Percentiles rank a stretch among this genome's conserved stretches.
These are phyloP conservation scores for Glaucomys volans DNA, from an alignment of 2,113 vertebrate species.

Conservation along the genomic window DNA sequence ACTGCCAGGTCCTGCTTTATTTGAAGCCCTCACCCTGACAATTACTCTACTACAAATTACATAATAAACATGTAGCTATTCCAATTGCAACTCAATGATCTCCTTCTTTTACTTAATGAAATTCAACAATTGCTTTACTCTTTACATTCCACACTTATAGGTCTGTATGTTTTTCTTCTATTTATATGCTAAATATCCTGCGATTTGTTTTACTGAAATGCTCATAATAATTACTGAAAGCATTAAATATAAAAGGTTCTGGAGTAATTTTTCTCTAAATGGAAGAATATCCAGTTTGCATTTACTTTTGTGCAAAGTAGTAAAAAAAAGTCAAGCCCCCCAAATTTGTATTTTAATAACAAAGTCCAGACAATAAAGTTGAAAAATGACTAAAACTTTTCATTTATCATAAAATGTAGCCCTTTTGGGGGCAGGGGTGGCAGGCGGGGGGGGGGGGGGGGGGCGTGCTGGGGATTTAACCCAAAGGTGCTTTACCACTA, in stretches of 20 bases:
- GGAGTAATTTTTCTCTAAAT: constrained; percentile 43
- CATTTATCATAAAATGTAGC: background rate
- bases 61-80: constrained; percentile 13
- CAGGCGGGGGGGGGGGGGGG: too few relatives aligned
- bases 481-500: too few relatives aligned
- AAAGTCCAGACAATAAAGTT: constrained; percentile 16
- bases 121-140: constrained; percentile 24
- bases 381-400: background rate
- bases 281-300: background rate
- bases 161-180: constrained; percentile 8
- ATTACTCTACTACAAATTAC: constrained; percentile 14
- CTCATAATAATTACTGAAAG: constrained; percentile 31
- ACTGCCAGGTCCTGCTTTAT: background rate
- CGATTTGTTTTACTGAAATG: constrained; percentile 47
- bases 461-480: too few relatives aligned
- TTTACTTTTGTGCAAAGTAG: background rate
- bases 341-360: constrained; percentile 46
- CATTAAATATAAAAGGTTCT: constrained; percentile 32
- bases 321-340: background rate
- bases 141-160: constrained; percentile 35
- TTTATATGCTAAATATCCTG: constrained; percentile 50
- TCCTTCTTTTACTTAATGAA: constrained; percentile 62
- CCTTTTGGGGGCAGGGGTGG: too few relatives aligned
- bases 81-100: constrained; percentile 41
- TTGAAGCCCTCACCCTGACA: constrained; percentile 48